phyloP scores from a whole-genome alignment of 2,888 invertebrate species.

The Corbicula japonica region DNA sequence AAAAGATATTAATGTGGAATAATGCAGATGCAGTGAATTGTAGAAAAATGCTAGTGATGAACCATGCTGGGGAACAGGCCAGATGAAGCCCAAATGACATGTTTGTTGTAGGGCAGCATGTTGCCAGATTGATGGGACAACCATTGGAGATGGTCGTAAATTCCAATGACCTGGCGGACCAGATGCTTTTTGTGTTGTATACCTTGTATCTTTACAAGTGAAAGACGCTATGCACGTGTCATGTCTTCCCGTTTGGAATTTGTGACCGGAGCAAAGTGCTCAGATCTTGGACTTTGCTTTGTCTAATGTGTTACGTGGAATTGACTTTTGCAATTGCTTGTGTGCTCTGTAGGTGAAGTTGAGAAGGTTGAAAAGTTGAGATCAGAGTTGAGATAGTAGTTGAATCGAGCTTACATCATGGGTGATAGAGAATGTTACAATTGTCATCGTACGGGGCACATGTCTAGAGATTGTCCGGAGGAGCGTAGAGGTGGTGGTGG shows the following conservation, averaged over 20 bases:
- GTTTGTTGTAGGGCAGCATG: neutral
- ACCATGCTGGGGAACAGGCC: neutral
- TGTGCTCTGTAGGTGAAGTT: constrained; percentile 64
- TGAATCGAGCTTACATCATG: constrained; percentile 37
- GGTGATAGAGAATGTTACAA: constrained; percentile 59
- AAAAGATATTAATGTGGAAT: neutral
- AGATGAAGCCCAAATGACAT: neutral
- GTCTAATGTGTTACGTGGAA: constrained; percentile 16
- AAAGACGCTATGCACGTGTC: constrained; percentile 49
- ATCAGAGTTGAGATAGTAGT: constrained; percentile 42
- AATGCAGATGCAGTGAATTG: neutral
- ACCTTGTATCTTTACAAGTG: constrained; percentile 28
- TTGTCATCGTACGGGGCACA: constrained; percentile 50
- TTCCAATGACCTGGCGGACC: neutral
- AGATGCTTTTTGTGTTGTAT: constrained; percentile 32
- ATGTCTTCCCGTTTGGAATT: constrained; percentile 54
- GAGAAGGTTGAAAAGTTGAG: constrained; percentile 52
- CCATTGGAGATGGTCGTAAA: neutral
- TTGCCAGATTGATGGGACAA: neutral
- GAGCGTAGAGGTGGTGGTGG: constrained; percentile 15
- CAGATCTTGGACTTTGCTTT: constrained; percentile 28
- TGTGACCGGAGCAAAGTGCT: constrained; percentile 51
- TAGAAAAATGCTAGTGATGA: neutral
- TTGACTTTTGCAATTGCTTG: constrained; percentile 42
- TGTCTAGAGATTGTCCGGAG: constrained; percentile 49